Evolutionary conservation across 2,797 vertebrate species (phyloP).

Genomic region (Rhodeus uyekii): DNA sequence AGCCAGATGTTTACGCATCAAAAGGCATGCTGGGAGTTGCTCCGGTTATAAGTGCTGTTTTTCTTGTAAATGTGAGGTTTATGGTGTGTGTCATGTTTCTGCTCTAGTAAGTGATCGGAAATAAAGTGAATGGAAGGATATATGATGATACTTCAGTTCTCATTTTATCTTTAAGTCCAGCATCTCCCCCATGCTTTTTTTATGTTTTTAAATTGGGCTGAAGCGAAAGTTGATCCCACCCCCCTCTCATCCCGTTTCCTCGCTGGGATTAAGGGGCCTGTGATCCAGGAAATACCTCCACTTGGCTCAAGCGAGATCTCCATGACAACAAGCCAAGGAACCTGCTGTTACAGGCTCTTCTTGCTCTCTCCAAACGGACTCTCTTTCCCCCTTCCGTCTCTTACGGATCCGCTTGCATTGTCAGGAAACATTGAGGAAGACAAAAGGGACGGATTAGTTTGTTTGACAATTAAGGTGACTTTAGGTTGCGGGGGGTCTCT

Average conservation of each 20-base stretch:
- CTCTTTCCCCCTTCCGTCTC: constrained; percentile 22
- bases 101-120: neutral
- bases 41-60: neutral
- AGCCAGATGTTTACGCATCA: neutral
- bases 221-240: constrained; percentile 83
- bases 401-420: constrained; percentile 49
- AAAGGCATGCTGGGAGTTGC: constrained; percentile 5
- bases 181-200: neutral
- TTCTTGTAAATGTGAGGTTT: neutral
- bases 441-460: constrained; percentile 51
- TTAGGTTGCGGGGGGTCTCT: constrained; percentile 25
- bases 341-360: constrained; percentile 85
- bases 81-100: neutral
- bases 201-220: constrained; percentile 7
- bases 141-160: neutral
- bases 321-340: constrained; percentile 90
- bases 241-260: constrained; percentile 78
- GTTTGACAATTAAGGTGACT: constrained; percentile 46
- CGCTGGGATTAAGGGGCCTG: constrained; percentile 94
- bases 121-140: neutral
- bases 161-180: neutral
- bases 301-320: constrained; percentile 93
- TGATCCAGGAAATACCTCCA: constrained; percentile 99
- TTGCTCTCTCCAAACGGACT: constrained; percentile 4
- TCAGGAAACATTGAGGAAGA: constrained; percentile 78